phyloP scores from a whole-genome alignment of 2,113 vertebrate species.

The Epinephelus cyanopodus region DNA sequence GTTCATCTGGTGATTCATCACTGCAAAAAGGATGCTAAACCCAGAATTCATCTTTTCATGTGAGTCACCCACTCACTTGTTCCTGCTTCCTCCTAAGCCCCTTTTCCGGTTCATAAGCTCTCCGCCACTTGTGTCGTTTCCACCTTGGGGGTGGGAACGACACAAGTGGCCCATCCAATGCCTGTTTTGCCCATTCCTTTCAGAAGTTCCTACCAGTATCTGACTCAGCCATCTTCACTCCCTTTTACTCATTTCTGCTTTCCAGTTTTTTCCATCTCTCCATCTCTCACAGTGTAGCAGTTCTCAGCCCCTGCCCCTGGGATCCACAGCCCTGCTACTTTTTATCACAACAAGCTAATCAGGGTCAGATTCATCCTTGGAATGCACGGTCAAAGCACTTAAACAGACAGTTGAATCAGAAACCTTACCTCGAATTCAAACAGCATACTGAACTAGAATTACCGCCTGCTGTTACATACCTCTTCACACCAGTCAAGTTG shows the following conservation, averaged over 20 bases:
- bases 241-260: not conserved
- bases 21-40: not conserved
- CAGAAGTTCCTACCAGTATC: not conserved
- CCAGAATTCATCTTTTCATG: conserved; percentile 8
- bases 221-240: conserved; percentile 1
- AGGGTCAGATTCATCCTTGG: not conserved
- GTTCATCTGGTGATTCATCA: conserved; percentile 35
- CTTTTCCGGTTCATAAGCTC: conserved; percentile 24
- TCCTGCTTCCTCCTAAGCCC: conserved; percentile 28
- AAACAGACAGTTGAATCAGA: not conserved
- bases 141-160: too few relatives aligned
- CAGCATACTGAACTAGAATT: too few relatives aligned
- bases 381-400: conserved; percentile 17
- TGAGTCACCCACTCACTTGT: conserved; percentile 36
- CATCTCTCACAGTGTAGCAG: not conserved
- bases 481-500: too few relatives aligned
- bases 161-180: not conserved
- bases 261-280: not conserved
- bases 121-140: conserved; percentile 3
- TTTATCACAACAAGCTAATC: not conserved
- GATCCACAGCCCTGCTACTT: not conserved
- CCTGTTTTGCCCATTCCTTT: conserved; percentile 14
- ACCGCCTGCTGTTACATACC: too few relatives aligned
- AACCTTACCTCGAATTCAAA: too few relatives aligned
- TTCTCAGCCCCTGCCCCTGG: not conserved